A percentile compares a stretch with the other conserved stretches of the same genome.
phyloP scores from a whole-genome alignment of 1,140 invertebrate species.

The Augochlora pura region DNA sequence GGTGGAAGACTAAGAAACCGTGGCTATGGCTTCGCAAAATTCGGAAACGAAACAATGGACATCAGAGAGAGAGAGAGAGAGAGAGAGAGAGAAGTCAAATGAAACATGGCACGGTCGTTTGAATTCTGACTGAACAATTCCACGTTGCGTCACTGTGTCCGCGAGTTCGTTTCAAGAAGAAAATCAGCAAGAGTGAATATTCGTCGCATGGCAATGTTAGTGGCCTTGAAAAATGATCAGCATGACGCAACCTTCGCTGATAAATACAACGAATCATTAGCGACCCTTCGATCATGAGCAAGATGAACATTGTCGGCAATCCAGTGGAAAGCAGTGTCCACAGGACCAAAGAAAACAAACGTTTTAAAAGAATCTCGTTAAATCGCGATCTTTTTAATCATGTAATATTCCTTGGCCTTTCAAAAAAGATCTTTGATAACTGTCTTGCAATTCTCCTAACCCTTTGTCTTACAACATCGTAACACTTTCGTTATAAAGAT shows the following conservation, averaged over 20 bases:
- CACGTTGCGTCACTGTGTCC: neutral
- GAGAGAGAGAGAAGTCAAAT: constrained; percentile 11
- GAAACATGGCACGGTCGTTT: constrained; percentile 4
- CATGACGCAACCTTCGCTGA: neutral
- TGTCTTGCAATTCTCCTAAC: too few relatives aligned
- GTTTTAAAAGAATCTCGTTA: too few relatives aligned
- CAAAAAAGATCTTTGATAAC: too few relatives aligned
- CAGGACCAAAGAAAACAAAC: too few relatives aligned
- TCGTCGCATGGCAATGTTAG: neutral
- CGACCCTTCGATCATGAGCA: neutral
- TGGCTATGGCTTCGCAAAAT: constrained; percentile 1
- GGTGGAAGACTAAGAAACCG: constrained; percentile 57
- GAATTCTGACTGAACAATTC: neutral
- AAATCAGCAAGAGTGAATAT: neutral
- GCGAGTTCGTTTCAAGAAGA: neutral
- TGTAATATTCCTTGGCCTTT: too few relatives aligned
- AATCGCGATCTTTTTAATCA: too few relatives aligned
- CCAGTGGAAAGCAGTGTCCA: too few relatives aligned
- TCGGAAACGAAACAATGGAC: neutral
- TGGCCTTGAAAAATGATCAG: neutral
- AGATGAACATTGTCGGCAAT: neutral
- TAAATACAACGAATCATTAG: neutral
- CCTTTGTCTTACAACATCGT: too few relatives aligned
- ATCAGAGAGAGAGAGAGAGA: neutral
- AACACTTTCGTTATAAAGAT: too few relatives aligned